These are phyloP conservation scores for Brachionus sp. DNA, from an alignment of 1,140 invertebrate species.

Conservation along the genomic window DNA sequence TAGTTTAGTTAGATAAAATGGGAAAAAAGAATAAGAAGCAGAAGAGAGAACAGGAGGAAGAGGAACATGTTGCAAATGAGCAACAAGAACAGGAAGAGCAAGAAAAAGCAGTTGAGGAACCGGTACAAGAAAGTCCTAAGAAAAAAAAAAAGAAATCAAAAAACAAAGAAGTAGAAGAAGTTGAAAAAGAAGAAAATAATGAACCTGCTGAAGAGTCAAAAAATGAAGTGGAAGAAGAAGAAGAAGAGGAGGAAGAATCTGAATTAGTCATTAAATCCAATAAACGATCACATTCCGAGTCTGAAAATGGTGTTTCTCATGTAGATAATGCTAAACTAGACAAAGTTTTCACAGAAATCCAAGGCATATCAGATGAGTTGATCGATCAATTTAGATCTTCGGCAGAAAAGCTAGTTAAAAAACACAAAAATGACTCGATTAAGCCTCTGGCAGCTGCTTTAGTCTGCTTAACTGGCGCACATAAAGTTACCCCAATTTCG, in stretches of 20 bases:
- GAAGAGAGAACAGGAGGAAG: not conserved
- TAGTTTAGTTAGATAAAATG: not conserved
- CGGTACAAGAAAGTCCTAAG: not conserved
- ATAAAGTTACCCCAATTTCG: conserved; percentile 9
- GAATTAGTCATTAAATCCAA: conserved; percentile 24
- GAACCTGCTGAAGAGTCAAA: not conserved
- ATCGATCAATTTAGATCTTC: conserved; percentile 1
- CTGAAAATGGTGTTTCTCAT: not conserved
- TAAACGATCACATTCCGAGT: conserved; percentile 16
- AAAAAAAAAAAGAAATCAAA: conserved; percentile 31
- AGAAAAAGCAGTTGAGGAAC: conserved; percentile 3
- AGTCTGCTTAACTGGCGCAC: conserved; percentile 9
- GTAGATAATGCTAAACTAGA: not conserved
- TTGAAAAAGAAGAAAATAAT: not conserved
- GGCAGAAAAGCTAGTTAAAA: not conserved
- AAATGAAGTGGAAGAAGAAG: not conserved
- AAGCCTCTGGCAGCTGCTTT: not conserved
- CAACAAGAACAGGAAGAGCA: conserved; percentile 19
- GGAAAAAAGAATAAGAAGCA: conserved; percentile 44
- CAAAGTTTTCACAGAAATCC: not conserved
- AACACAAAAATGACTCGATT: not conserved
- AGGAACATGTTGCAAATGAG: conserved; percentile 31
- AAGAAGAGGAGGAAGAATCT: conserved; percentile 11
- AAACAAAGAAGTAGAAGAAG: not conserved
- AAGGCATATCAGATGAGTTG: conserved; percentile 21